phyloP scores from a whole-genome alignment of 1,140 invertebrate genomes.

The Nomia melanderi region DNA sequence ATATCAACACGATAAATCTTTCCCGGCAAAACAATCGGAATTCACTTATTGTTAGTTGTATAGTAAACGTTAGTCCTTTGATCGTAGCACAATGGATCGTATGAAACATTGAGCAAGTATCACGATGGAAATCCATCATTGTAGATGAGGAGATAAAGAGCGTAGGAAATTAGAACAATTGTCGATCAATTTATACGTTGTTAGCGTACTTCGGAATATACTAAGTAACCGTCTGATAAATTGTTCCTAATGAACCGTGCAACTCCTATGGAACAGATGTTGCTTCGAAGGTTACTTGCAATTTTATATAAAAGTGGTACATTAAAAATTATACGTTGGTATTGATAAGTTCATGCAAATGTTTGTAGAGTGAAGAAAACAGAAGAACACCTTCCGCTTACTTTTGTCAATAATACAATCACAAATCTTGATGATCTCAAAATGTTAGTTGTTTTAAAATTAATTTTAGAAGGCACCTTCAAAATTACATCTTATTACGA shows the following conservation, averaged over 20 bases:
- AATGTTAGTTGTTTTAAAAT: no score
- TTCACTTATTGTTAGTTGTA: conserved; percentile 1
- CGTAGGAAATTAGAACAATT: not conserved
- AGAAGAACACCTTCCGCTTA: no score
- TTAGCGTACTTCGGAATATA: not conserved
- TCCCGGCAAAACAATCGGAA: conserved; percentile 1
- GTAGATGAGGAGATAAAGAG: conserved; percentile 1
- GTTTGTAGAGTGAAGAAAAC: no score
- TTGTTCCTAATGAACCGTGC: not conserved
- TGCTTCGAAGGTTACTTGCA: not conserved
- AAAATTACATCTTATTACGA: no score
- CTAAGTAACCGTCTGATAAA: not conserved
- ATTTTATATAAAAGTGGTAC: not conserved
- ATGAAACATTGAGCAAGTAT: not conserved
- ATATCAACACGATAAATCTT: conserved; percentile 4
- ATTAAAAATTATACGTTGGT: no score
- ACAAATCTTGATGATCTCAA: no score
- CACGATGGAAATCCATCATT: not conserved
- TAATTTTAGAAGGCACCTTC: no score
- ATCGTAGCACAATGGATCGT: not conserved
- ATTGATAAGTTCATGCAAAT: no score
- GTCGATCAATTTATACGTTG: not conserved
- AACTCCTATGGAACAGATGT: not conserved
- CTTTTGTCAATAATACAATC: no score
- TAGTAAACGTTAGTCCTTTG: not conserved